Evolutionary conservation across 2,113 vertebrate genomes (phyloP).

Genomic region (Microcebus lehilahytsara): DNA sequence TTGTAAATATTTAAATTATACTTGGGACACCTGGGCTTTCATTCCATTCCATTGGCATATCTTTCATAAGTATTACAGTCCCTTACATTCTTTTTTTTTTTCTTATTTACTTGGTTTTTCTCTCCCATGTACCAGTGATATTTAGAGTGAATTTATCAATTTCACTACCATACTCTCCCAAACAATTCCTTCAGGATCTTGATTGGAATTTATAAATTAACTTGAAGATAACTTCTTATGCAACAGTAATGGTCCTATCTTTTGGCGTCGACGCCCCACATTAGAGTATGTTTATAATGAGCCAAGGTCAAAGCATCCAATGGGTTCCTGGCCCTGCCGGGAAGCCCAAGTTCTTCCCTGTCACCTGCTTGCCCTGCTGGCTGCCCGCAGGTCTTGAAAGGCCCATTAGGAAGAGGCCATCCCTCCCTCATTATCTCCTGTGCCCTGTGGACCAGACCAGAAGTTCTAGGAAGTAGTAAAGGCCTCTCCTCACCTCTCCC

Average conservation of each 20-base stretch:
- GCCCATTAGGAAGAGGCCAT: not conserved
- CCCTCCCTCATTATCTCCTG: not conserved
- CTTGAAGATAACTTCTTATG: not conserved
- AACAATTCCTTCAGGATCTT: not conserved
- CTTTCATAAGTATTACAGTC: not conserved
- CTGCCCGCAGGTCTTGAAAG: not conserved
- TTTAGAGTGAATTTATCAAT: not conserved
- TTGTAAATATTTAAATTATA: not conserved
- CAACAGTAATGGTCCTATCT: not conserved
- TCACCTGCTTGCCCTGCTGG: no score
- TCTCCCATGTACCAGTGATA: not conserved
- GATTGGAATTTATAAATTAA: not conserved
- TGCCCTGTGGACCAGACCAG: not conserved
- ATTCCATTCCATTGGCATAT: no score
- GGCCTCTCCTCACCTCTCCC: not conserved
- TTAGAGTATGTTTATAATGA: not conserved
- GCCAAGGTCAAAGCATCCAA: not conserved
- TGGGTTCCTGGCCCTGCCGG: not conserved
- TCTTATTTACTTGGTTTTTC: not conserved
- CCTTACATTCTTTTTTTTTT: not conserved
- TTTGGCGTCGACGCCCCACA: fast-evolving
- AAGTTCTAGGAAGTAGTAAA: not conserved
- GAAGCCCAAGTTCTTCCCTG: not conserved
- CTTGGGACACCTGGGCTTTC: not conserved
- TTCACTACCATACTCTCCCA: not conserved